Conservation (phyloP, 2,113 vertebrate species). For the Vulpes vulpes region DNA sequence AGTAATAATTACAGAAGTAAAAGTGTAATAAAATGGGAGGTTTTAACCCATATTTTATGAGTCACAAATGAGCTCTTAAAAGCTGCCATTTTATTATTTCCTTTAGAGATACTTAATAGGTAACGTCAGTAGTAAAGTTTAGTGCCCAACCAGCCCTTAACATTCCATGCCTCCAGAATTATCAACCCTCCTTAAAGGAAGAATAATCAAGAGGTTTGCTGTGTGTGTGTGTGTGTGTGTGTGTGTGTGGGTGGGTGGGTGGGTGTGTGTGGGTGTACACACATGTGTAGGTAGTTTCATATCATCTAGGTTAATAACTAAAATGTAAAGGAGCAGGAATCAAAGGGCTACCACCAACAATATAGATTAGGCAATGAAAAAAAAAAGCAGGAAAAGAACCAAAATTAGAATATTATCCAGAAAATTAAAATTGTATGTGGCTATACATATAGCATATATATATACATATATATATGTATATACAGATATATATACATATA, state of each 20-base stretch:
- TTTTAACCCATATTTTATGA: constrained; percentile 88
- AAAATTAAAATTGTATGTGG: constrained; percentile 78
- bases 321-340: neutral
- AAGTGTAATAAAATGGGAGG: constrained; percentile 81
- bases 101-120: constrained; percentile 88
- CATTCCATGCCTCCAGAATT: constrained; percentile 79
- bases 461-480: too few relatives aligned
- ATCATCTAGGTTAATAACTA: neutral
- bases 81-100: constrained; percentile 87
- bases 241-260: neutral
- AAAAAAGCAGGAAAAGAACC: constrained; percentile 51
- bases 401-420: constrained; percentile 70
- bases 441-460: neutral
- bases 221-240: neutral
- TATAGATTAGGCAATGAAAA: constrained; percentile 12
- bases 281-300: neutral
- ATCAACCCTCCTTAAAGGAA: constrained; percentile 75
- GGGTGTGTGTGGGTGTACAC: neutral
- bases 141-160: constrained; percentile 81
- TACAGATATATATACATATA: too few relatives aligned
- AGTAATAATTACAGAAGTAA: constrained; percentile 84
- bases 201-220: constrained; percentile 54
- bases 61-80: constrained; percentile 89
- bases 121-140: constrained; percentile 87
- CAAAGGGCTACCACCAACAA: neutral